A percentile compares a stretch with the other conserved stretches of the same genome.
These are phyloP conservation scores for Magallana gigas DNA, from an alignment of 1,140 invertebrate genomes.

Conservation along the genomic window DNA sequence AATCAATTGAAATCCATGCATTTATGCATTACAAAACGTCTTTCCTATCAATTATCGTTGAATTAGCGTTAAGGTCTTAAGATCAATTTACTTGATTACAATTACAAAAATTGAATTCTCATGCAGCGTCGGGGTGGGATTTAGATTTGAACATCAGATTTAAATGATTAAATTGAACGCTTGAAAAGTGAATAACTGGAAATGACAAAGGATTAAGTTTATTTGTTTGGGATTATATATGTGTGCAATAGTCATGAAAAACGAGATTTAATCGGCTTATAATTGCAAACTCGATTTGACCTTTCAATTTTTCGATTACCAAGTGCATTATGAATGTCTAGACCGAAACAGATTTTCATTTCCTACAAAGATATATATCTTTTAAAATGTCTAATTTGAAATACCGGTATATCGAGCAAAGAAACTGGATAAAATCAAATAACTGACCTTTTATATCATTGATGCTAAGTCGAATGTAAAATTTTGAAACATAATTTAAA, in stretches of 20 bases:
- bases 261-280: conserved; percentile 13
- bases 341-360: not conserved
- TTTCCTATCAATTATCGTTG: not conserved
- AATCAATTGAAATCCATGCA: too few species aligned
- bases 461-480: too few species aligned
- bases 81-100: not conserved
- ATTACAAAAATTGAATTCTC: not conserved
- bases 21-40: not conserved
- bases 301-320: not conserved
- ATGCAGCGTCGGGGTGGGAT: not conserved
- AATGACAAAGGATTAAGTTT: not conserved
- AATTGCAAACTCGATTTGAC: conserved; percentile 3
- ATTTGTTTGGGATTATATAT: conserved; percentile 13
- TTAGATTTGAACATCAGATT: not conserved
- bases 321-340: not conserved
- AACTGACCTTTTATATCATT: too few species aligned
- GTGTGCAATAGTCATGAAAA: not conserved
- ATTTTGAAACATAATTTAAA: too few species aligned
- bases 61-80: not conserved
- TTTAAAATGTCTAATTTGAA: too few species aligned
- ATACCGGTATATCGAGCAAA: too few species aligned
- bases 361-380: too few species aligned
- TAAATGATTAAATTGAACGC: conserved; percentile 2
- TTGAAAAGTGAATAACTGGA: too few species aligned
- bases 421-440: too few species aligned